Conservation (phyloP, 2,113 vertebrate species). For the Callospermophilus lateralis region DNA sequence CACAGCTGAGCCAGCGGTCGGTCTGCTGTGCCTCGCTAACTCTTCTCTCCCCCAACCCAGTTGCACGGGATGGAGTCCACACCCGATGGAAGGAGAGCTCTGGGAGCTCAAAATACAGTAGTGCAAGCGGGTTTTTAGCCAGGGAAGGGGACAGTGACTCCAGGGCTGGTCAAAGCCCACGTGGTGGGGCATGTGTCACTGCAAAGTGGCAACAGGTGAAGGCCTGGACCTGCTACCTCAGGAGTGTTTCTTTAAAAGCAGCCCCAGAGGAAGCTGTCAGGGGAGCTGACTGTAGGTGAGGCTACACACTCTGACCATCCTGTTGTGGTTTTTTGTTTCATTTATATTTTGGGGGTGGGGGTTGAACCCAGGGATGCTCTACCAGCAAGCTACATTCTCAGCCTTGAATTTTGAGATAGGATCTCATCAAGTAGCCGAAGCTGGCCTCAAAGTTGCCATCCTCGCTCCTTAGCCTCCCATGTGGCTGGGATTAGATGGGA, state of each 20-base stretch:
- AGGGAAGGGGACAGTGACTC: rapidly evolving
- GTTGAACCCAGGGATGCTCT: no score
- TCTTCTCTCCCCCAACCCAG: background rate
- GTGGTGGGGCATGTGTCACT: rapidly evolving
- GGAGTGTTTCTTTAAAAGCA: background rate
- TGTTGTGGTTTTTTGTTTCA: no score
- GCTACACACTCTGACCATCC: background rate
- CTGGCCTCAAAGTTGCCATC: no score
- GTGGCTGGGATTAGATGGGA: no score
- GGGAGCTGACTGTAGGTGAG: rapidly evolving
- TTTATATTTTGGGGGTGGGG: no score
- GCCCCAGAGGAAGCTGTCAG: background rate
- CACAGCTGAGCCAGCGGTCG: background rate
- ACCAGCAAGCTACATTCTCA: no score
- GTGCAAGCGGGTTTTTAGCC: background rate
- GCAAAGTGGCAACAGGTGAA: background rate
- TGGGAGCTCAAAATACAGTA: background rate
- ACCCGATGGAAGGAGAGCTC: rapidly evolving
- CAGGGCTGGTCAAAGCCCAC: background rate
- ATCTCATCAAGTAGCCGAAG: no score
- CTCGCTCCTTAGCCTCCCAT: no score
- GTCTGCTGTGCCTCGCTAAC: rapidly evolving
- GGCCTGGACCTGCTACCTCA: no score
- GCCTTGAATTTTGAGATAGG: no score
- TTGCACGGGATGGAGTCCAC: background rate